Conservation (phyloP, 2,113 vertebrate genomes). For the Harpagus bidentatus region DNA sequence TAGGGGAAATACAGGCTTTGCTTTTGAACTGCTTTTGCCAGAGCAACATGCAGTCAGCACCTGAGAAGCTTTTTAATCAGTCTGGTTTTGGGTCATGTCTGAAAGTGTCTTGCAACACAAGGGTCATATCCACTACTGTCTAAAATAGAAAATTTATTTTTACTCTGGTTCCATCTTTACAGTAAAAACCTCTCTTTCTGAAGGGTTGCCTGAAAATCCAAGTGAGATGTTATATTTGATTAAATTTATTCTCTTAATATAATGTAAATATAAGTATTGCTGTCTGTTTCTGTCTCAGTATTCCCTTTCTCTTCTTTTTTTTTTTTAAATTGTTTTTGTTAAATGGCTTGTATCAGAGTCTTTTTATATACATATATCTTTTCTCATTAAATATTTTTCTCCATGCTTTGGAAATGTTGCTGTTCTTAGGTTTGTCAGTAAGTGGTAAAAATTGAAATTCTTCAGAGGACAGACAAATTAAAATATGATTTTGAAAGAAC, state of each 20-base stretch:
- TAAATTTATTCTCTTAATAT: conserved; percentile 63
- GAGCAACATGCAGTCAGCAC: not conserved
- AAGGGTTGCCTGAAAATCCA: not conserved
- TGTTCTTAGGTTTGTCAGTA: not conserved
- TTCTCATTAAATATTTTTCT: conserved; percentile 40
- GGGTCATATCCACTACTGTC: conserved; percentile 7
- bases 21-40: not conserved
- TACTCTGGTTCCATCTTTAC: not conserved
- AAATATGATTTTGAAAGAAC: not conserved
- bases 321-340: not conserved
- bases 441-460: not conserved
- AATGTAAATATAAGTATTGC: conserved; percentile 27
- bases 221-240: conserved; percentile 44
- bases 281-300: not conserved
- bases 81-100: not conserved
- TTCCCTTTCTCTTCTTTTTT: not conserved
- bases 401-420: not conserved
- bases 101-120: not conserved
- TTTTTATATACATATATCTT: not conserved
- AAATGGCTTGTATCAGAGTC: not conserved
- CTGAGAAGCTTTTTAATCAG: not conserved
- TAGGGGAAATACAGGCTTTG: not conserved
- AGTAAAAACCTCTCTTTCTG: not conserved
- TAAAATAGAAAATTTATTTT: not conserved
- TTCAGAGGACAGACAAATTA: not conserved